Conservation (phyloP, 2,797 vertebrate species). For the Eurystomus glaucurus region DNA sequence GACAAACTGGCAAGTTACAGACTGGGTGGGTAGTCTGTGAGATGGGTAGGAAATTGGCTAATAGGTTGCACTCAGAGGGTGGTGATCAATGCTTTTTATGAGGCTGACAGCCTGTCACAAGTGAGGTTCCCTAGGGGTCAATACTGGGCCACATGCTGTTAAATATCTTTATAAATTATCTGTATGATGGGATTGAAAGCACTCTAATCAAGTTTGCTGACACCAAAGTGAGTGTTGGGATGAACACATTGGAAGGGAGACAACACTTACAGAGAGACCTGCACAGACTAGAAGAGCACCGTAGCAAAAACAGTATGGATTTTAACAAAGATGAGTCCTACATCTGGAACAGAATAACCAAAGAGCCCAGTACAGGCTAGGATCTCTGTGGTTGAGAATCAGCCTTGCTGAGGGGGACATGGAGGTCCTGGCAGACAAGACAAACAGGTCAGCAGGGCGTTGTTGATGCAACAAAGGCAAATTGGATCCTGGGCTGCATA, state of each 20-base stretch:
- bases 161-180: not conserved
- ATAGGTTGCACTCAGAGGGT: not conserved
- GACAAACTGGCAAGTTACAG: too few relatives aligned
- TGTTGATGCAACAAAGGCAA: not conserved
- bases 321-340: too few relatives aligned
- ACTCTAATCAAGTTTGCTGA: not conserved
- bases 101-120: not conserved
- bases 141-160: not conserved
- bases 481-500: not conserved
- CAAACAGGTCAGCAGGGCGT: too few relatives aligned
- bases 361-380: not conserved
- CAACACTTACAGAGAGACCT: too few relatives aligned
- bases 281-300: not conserved
- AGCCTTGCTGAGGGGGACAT: not conserved
- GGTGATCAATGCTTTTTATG: not conserved
- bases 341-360: not conserved
- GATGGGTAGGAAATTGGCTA: not conserved
- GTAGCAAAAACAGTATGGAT: not conserved
- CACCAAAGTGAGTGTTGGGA: not conserved
- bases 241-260: fast-evolving
- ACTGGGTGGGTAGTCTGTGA: not conserved
- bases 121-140: not conserved
- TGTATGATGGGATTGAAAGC: not conserved
- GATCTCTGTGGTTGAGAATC: not conserved
- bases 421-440: not conserved